These are phyloP conservation scores for Drosophila sucinea DNA, from an alignment of 1,140 invertebrate genomes.

Conservation along the genomic window DNA sequence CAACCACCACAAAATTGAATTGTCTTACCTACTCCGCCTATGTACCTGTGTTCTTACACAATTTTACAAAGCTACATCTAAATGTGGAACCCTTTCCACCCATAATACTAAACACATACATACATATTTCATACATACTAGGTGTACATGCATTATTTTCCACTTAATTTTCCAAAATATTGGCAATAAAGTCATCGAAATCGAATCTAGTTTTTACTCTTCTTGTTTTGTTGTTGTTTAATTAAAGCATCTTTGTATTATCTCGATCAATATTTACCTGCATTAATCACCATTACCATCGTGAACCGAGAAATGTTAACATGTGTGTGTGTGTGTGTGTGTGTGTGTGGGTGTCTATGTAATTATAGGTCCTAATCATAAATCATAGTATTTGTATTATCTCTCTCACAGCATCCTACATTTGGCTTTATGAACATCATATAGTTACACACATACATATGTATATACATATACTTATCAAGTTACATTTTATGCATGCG, in stretches of 20 bases:
- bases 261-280: not conserved
- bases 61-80: slow-evolving; percentile 3
- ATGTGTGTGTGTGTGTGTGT: not conserved
- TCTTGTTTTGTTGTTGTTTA: not conserved
- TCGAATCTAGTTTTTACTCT: not conserved
- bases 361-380: not conserved
- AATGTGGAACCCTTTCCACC: not conserved
- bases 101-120: not conserved
- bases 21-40: slow-evolving; percentile 11
- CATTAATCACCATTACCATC: not conserved
- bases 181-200: not conserved
- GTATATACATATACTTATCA: no score
- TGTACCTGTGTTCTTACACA: slow-evolving; percentile 1
- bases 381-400: not conserved
- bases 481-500: not conserved
- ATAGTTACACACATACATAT: not conserved
- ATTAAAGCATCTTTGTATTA: not conserved
- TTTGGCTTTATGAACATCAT: not conserved
- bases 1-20: slow-evolving; percentile 1
- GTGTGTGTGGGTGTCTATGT: not conserved
- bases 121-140: slow-evolving; percentile 1
- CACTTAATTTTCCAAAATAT: slow-evolving; percentile 3
- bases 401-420: not conserved
- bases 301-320: not conserved
- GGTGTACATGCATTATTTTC: slow-evolving; percentile 11